These are phyloP conservation scores for Drosophila siamana DNA, from an alignment of 2,888 invertebrate species.

Conservation along the genomic window DNA sequence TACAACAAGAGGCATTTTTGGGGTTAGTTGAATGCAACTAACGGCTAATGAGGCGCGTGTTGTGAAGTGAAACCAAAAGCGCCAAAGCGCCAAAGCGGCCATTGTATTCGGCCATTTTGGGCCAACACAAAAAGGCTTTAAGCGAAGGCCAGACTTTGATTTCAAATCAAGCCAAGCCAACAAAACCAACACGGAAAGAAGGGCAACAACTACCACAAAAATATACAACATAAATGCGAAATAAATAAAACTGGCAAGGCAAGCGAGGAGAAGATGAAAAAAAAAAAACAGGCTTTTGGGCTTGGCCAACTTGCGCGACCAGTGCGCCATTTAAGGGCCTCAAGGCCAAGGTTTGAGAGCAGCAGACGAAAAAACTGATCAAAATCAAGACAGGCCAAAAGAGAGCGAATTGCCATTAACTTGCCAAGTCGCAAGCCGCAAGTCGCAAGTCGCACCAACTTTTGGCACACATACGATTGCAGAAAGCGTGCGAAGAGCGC, in stretches of 20 bases:
- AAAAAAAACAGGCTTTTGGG: constrained; percentile 56
- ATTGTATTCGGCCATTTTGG: constrained; percentile 44
- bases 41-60: constrained; percentile 74
- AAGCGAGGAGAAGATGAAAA: constrained; percentile 8
- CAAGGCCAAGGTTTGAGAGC: constrained; percentile 82
- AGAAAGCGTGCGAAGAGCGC: constrained; percentile 27
- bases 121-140: constrained; percentile 11
- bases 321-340: constrained; percentile 81
- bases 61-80: constrained; percentile 65
- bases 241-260: not conserved
- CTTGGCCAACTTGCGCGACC: constrained; percentile 39
- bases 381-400: constrained; percentile 33
- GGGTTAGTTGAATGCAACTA: constrained; percentile 57
- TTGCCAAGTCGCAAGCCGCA: constrained; percentile 10
- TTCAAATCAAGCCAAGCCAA: constrained; percentile 28
- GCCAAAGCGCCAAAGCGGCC: constrained; percentile 19
- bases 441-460: constrained; percentile 30
- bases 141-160: constrained; percentile 60
- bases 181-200: not conserved
- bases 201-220: not conserved
- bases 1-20: constrained; percentile 41
- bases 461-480: constrained; percentile 55
- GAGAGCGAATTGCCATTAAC: constrained; percentile 1
- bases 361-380: constrained; percentile 18
- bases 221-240: not conserved